Conservation (phyloP, 35 echinoderm and acorn worm species). For the Acanthaster planci region DNA sequence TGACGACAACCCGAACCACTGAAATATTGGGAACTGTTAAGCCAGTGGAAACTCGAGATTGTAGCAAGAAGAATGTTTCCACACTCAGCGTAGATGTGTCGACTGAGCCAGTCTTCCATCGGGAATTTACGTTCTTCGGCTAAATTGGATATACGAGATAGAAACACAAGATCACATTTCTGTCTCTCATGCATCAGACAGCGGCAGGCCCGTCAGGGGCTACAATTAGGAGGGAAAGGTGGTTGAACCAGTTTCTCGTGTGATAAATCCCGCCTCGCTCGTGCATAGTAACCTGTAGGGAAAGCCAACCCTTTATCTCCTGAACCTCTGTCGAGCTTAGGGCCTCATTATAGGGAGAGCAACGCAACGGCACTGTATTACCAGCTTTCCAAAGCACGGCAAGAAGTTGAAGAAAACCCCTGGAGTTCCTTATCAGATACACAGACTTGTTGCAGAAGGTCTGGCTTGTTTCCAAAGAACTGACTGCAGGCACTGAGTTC, state of each 20-base stretch:
- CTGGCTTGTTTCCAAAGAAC: conserved; percentile 36
- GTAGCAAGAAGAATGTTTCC: background rate
- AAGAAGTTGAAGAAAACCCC: conserved; percentile 35
- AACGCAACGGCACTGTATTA: conserved; percentile 58
- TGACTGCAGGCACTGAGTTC: background rate
- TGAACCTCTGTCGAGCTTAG: background rate
- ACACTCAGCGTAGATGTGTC: background rate
- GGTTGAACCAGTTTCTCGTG: conserved; percentile 22
- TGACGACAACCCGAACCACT: background rate
- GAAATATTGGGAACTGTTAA: background rate
- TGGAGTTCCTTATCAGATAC: conserved; percentile 50
- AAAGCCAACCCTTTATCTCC: background rate
- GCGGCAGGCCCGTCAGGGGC: conserved; percentile 6
- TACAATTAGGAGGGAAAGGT: conserved; percentile 42
- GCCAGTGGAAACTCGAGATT: background rate
- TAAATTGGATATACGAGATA: background rate
- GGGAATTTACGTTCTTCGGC: conserved; percentile 54
- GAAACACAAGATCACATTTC: conserved; percentile 38
- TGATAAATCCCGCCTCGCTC: conserved; percentile 17
- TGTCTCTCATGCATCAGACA: conserved; percentile 41
- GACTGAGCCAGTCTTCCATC: background rate
- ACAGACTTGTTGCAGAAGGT: conserved; percentile 58
- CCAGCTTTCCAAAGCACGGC: conserved; percentile 28
- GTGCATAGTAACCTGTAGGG: conserved; percentile 48
- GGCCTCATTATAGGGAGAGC: conserved; percentile 48